These are phyloP conservation scores for Synanthedon myopaeformis DNA, from an alignment of 2,888 invertebrate genomes.

Conservation along the genomic window DNA sequence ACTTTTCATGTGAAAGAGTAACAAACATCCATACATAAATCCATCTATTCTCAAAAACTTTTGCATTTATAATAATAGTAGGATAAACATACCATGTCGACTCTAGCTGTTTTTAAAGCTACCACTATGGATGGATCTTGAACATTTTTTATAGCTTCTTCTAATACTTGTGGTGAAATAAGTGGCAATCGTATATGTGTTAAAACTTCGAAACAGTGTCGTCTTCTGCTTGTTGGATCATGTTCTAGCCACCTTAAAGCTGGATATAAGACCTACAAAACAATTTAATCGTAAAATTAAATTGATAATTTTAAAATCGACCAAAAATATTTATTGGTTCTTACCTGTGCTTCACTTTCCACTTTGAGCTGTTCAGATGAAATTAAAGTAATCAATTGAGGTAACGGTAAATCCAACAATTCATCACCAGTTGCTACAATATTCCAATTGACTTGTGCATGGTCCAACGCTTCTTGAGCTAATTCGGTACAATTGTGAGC, in stretches of 20 bases:
- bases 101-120: slow-evolving; percentile 82
- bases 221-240: slow-evolving; percentile 80
- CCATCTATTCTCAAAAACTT: background rate
- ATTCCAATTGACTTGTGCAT: slow-evolving; percentile 88
- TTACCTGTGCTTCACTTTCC: slow-evolving; percentile 89
- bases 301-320: background rate
- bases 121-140: slow-evolving; percentile 84
- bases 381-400: slow-evolving; percentile 80
- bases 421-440: slow-evolving; percentile 84
- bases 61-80: too few relatives aligned
- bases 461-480: slow-evolving; percentile 81
- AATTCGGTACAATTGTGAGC: slow-evolving; percentile 86
- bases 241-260: slow-evolving; percentile 90
- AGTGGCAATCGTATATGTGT: slow-evolving; percentile 85
- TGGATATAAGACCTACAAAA: slow-evolving; percentile 79
- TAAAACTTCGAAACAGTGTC: slow-evolving; percentile 88
- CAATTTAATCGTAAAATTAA: background rate
- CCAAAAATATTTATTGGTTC: background rate
- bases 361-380: slow-evolving; percentile 89
- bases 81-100: slow-evolving; percentile 72
- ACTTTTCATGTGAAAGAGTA: too few relatives aligned
- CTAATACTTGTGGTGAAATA: slow-evolving; percentile 82
- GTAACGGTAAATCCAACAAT: slow-evolving; percentile 83
- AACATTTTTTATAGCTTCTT: slow-evolving; percentile 81
- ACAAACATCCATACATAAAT: background rate